Conservation (phyloP, 2,888 invertebrate genomes). For the Drosophila meridiana region DNA sequence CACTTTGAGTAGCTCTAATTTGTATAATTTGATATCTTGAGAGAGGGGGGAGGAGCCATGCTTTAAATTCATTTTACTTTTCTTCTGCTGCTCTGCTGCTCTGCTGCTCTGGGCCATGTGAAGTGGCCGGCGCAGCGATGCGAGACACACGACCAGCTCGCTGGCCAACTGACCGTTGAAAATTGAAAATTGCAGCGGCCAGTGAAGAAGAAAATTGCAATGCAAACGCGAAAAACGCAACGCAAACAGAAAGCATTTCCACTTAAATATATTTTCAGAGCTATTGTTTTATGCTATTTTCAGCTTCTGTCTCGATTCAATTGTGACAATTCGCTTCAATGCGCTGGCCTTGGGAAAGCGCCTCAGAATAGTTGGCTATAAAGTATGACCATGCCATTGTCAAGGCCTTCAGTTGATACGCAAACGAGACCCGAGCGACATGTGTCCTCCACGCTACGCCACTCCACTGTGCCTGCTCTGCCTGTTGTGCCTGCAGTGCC, state of each 20-base stretch:
- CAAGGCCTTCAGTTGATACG: constrained; percentile 70
- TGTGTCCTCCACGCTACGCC: constrained; percentile 46
- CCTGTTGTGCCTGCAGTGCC: constrained; percentile 46
- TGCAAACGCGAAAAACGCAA: constrained; percentile 51
- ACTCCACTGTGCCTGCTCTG: constrained; percentile 38
- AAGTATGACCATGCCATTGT: constrained; percentile 65
- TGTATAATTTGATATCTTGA: constrained; percentile 66
- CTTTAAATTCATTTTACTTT: constrained; percentile 3
- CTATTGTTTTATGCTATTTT: constrained; percentile 71
- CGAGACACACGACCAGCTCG: constrained; percentile 60
- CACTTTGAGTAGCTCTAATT: constrained; percentile 68
- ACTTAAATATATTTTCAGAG: constrained; percentile 40
- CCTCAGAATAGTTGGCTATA: constrained; percentile 59
- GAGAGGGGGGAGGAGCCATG: constrained; percentile 35
- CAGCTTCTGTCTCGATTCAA: constrained; percentile 33
- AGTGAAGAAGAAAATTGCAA: constrained; percentile 83
- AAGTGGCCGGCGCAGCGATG: constrained; percentile 44
- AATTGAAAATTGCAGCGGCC: constrained; percentile 78
- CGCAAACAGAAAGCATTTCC: constrained; percentile 64
- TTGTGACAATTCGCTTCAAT: constrained; percentile 70
- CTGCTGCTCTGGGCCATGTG: not conserved
- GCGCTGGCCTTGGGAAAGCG: constrained; percentile 75
- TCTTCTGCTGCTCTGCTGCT: not conserved
- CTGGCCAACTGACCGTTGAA: constrained; percentile 81
- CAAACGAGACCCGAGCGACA: constrained; percentile 58